Base-by-base conservation (phyloP, 2,113 vertebrate species). In the Burhinus oedicnemus region DNA sequence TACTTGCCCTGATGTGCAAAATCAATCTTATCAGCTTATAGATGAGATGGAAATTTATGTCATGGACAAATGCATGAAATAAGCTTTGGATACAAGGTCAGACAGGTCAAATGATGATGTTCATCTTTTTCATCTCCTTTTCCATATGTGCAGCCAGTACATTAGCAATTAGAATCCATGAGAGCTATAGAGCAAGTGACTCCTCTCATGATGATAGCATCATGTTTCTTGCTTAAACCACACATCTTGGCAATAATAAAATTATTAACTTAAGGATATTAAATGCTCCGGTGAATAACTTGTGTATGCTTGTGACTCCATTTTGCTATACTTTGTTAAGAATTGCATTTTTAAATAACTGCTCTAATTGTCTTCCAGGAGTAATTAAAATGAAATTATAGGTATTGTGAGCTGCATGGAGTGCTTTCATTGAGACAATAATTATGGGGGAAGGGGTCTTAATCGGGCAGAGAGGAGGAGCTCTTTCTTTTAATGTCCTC, bases 371-470 rank as follows among this genome's bases (percentile, higher is more conserved):
- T 85, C 94, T 97, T 92, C 76, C 87, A 92, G 57, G 34, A 93
- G 83, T 90, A 97, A 98, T 96, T 96, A 95, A 95, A 96, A 95
- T 81, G 3, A 96, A 97, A 97, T 94, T 87, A 55, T 54, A 81
- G 65, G 68, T 71, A 81, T 57, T 95, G 69, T 90, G 55, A 93
- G 66, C 78, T 78, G 38, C 36, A 92, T 68, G 32, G 78, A 90
- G 27, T 75, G 26, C 71, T 83, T 87, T 76, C 91, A 87, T 94
- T 90, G 95, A 90, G 61, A 62, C 13, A 52, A 44, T 51, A 83
- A 78, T 85, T 84, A 89, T 11, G 8, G 36, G 8, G n/a, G 12
- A 44, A 87, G 34, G 30, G 11, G 17, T 78, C 19, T 66, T 96
- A 75, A 81, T 32, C 4, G 3, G 51, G 20, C 10, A 52, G 29